phyloP scores from a whole-genome alignment of 1,140 invertebrate species.

The Wasmannia auropunctata region DNA sequence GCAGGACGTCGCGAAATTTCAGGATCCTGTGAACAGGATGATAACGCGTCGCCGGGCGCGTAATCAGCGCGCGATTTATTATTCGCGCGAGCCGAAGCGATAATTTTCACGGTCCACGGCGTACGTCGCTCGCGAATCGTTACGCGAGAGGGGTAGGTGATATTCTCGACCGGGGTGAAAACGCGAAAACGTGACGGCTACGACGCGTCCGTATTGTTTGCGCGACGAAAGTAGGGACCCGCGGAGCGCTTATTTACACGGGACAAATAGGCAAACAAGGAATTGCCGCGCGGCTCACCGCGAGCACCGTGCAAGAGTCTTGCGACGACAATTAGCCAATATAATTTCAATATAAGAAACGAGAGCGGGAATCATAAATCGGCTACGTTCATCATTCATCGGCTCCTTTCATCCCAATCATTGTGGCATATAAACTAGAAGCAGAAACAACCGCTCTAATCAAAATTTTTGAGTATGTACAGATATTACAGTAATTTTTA shows the following conservation, averaged over 20 bases:
- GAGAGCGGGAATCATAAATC: slow-evolving; percentile 58
- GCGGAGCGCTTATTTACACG: slow-evolving; percentile 72
- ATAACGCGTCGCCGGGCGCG: neutral
- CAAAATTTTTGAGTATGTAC: neutral
- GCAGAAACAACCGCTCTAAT: neutral
- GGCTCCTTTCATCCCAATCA: neutral
- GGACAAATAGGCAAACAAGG: slow-evolving; percentile 79
- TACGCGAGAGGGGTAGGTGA: slow-evolving; percentile 14
- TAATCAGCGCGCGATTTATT: slow-evolving; percentile 41
- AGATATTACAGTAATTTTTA: neutral
- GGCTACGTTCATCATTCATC: slow-evolving; percentile 28
- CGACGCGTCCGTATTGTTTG: slow-evolving; percentile 78
- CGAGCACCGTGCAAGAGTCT: slow-evolving; percentile 68
- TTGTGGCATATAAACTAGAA: neutral
- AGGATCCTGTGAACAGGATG: neutral
- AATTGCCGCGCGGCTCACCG: slow-evolving; percentile 73
- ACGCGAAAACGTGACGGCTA: slow-evolving; percentile 70
- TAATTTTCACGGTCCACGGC: slow-evolving; percentile 8
- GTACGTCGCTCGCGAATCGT: slow-evolving; percentile 31
- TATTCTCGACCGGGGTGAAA: slow-evolving; percentile 19
- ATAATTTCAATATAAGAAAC: slow-evolving; percentile 65
- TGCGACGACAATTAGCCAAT: slow-evolving; percentile 58
- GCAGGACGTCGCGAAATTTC: neutral
- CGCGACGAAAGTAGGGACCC: slow-evolving; percentile 78
- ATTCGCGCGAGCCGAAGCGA: slow-evolving; percentile 14